Percentiles rank a stretch among this genome's conserved stretches.
These are phyloP conservation scores for Lagodon rhomboides DNA, from an alignment of 2,797 vertebrate genomes.

Conservation along the genomic window DNA sequence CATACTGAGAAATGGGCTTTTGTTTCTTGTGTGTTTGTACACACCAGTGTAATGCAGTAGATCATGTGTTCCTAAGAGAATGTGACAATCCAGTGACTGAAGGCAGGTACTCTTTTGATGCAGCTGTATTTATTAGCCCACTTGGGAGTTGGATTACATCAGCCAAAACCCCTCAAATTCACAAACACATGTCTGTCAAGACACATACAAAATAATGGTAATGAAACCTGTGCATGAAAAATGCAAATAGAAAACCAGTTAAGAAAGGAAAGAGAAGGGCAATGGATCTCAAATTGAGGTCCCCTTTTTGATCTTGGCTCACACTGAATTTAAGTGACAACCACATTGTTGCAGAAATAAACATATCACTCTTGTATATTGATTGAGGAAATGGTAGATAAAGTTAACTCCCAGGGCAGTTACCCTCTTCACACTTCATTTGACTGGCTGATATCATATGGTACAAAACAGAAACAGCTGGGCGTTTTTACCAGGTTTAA, in stretches of 20 bases:
- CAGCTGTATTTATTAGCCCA: background rate
- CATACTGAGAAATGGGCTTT: background rate
- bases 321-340: background rate
- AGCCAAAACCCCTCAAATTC: background rate
- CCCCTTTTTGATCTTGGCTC: background rate
- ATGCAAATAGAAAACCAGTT: background rate
- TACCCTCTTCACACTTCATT: slow-evolving; percentile 44
- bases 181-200: background rate
- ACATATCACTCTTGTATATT: slow-evolving; percentile 1
- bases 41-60: background rate
- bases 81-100: slow-evolving; percentile 3
- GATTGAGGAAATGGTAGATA: slow-evolving; percentile 32
- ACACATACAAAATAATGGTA: background rate
- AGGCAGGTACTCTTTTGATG: background rate
- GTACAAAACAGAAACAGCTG: slow-evolving; percentile 56
- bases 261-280: too few relatives aligned
- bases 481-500: slow-evolving; percentile 30
- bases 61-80: background rate
- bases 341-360: slow-evolving; percentile 22
- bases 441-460: slow-evolving; percentile 38
- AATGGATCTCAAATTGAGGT: background rate
- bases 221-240: background rate
- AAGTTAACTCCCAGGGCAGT: slow-evolving; percentile 22
- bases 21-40: background rate
- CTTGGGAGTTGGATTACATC: background rate